Evolutionary conservation across 2,888 invertebrate genomes (phyloP), one percentile per base, ranked within the genome.

Genomic region (Graphium colonna): DNA sequence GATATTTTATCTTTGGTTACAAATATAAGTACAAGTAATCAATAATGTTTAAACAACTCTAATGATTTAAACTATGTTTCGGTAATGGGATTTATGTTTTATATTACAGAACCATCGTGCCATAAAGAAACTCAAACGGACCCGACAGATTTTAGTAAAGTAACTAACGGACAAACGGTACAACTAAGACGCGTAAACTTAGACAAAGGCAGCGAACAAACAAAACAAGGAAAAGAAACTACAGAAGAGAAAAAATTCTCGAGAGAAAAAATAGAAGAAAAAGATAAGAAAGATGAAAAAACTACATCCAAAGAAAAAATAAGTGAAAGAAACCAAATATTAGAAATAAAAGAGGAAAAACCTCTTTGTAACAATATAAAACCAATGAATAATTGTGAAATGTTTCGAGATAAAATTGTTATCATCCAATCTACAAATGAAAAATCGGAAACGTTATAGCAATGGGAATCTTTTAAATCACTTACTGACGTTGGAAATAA

Each of bases 71-170:
- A n/a, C n/a, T n/a, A n/a, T n/a, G n/a, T n/a, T n/a, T n/a, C n/a
- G n/a, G n/a, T n/a, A n/a, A n/a, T n/a, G n/a, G n/a, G n/a, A n/a
- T n/a, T n/a, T n/a, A n/a, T n/a, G n/a, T n/a, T n/a, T n/a, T n/a
- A n/a, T n/a, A n/a, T 36, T 75, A 0, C 74, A 87, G 87, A 82
- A 67, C 57, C 75, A 12, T 57, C 75, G 0, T 73, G 71, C 38
- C 73, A 88, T 54, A 88, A 85, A 62, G 81, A 73, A 58, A 87
- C 86, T 0, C 89, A 88, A 60, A 88, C 89, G 0, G 84, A 86
- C 2, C 70, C 77, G 0, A 70, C 71, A 0, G 84, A 86, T 57
- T 80, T 82, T 61, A 77, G 56, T 41, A 72, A 77, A 58, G 63
- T 81, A 1, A 60, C 68, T 21, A 88, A 86, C 58, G 87, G 85